phyloP scores from a whole-genome alignment of 2,113 vertebrate genomes.

The Corythornis cristatus region DNA sequence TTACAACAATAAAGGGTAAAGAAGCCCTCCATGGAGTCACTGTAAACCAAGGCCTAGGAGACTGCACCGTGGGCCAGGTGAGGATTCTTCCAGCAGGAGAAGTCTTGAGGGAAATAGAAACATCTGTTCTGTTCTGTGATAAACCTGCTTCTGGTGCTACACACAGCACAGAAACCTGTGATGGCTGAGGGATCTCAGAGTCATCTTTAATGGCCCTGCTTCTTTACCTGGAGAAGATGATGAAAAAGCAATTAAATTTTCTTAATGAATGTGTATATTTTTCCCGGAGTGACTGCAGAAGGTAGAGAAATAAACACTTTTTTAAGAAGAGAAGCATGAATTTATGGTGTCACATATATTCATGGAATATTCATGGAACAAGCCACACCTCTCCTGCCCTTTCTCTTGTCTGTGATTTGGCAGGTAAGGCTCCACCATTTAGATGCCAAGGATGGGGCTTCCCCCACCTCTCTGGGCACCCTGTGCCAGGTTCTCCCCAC shows the following conservation, averaged over 20 bases:
- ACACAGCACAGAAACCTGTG: neutral
- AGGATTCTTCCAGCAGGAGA: neutral
- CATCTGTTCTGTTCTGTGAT: neutral
- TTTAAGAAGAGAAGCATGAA: neutral
- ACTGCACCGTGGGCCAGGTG: neutral
- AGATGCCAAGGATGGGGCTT: neutral
- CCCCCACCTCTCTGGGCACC: no score
- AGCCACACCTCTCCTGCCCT: neutral
- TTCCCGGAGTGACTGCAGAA: neutral
- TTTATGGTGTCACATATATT: neutral
- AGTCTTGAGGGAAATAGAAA: neutral
- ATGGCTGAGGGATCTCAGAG: neutral
- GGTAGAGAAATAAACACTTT: neutral
- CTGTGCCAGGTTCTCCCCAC: no score
- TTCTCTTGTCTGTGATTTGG: neutral
- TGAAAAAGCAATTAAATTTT: neutral
- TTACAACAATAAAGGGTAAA: no score
- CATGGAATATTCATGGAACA: neutral
- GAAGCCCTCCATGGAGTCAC: neutral
- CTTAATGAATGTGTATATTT: neutral
- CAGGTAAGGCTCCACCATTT: neutral
- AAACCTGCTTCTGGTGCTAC: neutral
- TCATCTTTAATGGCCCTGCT: neutral
- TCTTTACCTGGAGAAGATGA: neutral
- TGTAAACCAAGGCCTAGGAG: neutral